A percentile compares a stretch with the other conserved stretches of the same genome.
Conservation (phyloP, 2,797 vertebrate genomes). For the Tarsius wallacei region DNA sequence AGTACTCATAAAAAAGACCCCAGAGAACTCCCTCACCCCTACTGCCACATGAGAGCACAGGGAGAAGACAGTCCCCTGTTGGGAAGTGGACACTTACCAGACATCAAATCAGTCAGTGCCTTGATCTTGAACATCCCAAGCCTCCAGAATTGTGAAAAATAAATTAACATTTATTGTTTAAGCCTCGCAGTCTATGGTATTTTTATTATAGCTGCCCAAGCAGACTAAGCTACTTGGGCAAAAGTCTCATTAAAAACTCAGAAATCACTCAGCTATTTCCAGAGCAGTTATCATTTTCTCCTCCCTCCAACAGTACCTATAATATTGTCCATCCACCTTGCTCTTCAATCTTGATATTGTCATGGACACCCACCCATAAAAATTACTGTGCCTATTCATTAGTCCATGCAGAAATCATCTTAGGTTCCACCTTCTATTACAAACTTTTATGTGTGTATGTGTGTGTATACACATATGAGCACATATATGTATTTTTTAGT, state of each 20-base stretch:
- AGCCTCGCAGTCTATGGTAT: background rate
- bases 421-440: background rate
- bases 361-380: background rate
- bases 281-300: background rate
- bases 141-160: background rate
- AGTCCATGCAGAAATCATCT: background rate
- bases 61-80: background rate
- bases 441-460: background rate
- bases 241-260: background rate
- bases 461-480: too few relatives aligned
- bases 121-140: background rate
- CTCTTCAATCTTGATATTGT: background rate
- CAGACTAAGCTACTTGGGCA: background rate
- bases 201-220: background rate
- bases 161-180: background rate
- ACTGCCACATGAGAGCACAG: too few relatives aligned
- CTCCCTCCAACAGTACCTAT: background rate
- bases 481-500: background rate
- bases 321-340: background rate
- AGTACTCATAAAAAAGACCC: too few relatives aligned
- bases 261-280: background rate
- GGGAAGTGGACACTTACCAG: background rate
- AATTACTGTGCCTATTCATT: background rate
- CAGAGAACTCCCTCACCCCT: rapidly evolving
- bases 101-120: background rate